Conservation (phyloP, 2,888 invertebrate species). For the Eledona agricola region DNA sequence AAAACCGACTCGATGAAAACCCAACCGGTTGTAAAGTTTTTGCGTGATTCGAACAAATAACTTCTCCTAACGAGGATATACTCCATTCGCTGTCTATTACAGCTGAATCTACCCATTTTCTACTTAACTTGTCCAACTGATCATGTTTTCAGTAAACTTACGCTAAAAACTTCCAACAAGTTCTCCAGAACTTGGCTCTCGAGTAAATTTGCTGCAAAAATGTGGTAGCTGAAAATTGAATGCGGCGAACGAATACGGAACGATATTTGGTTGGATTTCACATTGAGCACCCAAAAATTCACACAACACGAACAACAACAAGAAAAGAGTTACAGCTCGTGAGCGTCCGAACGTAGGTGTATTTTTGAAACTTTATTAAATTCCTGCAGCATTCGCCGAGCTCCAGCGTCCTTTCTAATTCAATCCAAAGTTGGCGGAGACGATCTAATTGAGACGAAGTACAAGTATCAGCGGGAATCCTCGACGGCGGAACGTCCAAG, state of each 20-base stretch:
- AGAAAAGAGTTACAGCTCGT: background rate
- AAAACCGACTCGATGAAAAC: slow-evolving; percentile 6
- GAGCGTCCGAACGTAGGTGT: background rate
- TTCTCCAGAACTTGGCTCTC: slow-evolving; percentile 10
- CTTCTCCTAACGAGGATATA: slow-evolving; percentile 16
- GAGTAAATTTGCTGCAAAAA: slow-evolving; percentile 17
- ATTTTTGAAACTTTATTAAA: slow-evolving; percentile 11
- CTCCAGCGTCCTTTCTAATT: slow-evolving; percentile 5
- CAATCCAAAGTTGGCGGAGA: slow-evolving; percentile 2
- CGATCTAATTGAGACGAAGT: slow-evolving; percentile 1
- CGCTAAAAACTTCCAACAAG: slow-evolving; percentile 12
- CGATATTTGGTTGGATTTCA: no score
- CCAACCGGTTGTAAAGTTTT: no score
- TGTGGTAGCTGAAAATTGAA: no score
- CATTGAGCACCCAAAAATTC: no score
- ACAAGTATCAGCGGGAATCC: background rate
- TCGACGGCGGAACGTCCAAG: background rate
- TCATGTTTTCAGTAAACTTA: slow-evolving; percentile 18
- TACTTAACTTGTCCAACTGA: slow-evolving; percentile 19
- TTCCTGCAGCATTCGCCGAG: background rate
- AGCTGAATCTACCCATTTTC: slow-evolving; percentile 17
- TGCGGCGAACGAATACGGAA: slow-evolving; percentile 1
- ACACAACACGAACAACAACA: no score
- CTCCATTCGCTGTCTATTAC: slow-evolving; percentile 20
- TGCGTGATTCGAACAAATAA: slow-evolving; percentile 25